Evolutionary conservation across 2,113 vertebrate species (phyloP).

Genomic region (Origma solitaria): DNA sequence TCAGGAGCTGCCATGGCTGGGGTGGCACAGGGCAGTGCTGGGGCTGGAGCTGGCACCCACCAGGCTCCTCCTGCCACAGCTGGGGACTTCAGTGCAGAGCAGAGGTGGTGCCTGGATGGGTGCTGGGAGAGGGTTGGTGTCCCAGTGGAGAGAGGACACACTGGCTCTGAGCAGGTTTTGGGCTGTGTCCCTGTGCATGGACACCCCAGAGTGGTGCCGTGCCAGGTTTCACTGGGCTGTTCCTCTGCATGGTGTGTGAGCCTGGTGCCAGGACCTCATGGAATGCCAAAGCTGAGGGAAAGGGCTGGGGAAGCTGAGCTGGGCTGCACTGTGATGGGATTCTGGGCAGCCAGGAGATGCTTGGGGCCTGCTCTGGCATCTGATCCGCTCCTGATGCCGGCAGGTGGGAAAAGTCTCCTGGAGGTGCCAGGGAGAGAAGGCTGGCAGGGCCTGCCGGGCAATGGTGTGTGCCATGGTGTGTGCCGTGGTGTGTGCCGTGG

Average conservation of each 20-base stretch:
- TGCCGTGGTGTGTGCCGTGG: rapidly evolving
- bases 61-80: not conserved
- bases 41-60: not conserved
- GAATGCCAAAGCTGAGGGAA: not conserved
- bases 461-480: not conserved
- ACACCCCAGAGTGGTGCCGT: rapidly evolving
- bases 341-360: not conserved
- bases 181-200: not conserved
- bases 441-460: not conserved
- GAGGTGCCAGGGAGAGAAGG: rapidly evolving
- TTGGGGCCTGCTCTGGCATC: not conserved
- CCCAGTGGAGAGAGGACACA: rapidly evolving
- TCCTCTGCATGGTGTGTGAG: not conserved
- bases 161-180: not conserved
- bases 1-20: rapidly evolving
- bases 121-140: too few relatives aligned
- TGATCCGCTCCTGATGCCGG: rapidly evolving
- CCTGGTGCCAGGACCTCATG: not conserved
- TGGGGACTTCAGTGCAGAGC: rapidly evolving
- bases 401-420: not conserved
- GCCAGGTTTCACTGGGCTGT: not conserved
- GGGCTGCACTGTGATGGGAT: not conserved
- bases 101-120: not conserved
- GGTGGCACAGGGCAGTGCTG: not conserved
- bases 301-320: not conserved